A percentile compares a stretch with the other conserved stretches of the same genome.
Evolutionary conservation across 2,797 vertebrate genomes (phyloP).

Genomic region (Manis pentadactyla): DNA sequence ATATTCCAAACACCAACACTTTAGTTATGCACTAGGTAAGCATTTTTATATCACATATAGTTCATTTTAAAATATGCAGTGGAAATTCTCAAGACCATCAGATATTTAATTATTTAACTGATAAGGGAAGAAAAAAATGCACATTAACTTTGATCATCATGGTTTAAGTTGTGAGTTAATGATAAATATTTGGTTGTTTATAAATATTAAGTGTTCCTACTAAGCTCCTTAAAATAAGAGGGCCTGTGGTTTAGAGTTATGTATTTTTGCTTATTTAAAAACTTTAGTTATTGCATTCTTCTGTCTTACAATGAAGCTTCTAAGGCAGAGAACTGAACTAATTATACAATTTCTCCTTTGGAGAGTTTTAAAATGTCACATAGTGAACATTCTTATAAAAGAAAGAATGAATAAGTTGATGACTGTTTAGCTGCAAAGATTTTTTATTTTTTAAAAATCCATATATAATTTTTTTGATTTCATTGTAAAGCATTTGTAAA

Average conservation of each 20-base stretch:
- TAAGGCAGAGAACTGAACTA: conserved; percentile 67
- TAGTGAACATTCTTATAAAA: conserved; percentile 71
- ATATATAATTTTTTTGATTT: conserved; percentile 69
- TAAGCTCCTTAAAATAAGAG: conserved; percentile 75
- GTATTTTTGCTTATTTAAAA: conserved; percentile 74
- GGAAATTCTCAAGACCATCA: conserved; percentile 21
- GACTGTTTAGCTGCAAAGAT: conserved; percentile 72
- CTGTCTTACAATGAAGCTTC: conserved; percentile 67
- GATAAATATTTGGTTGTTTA: conserved; percentile 74
- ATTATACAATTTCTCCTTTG: conserved; percentile 68
- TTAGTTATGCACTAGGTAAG: neutral
- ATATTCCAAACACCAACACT: neutral
- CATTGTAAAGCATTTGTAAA: conserved; percentile 71
- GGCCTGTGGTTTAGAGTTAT: conserved; percentile 62
- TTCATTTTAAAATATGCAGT: neutral
- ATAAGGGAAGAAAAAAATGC: conserved; percentile 53
- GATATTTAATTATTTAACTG: conserved; percentile 12
- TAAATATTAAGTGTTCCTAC: conserved; percentile 72
- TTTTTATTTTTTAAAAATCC: conserved; percentile 69
- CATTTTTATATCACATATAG: neutral
- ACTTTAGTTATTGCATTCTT: conserved; percentile 65
- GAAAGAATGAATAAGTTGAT: conserved; percentile 51
- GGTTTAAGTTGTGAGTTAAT: conserved; percentile 66
- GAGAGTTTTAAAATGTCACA: conserved; percentile 70
- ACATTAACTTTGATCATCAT: conserved; percentile 53